Base-by-base conservation (phyloP, 2,888 invertebrate genomes). In the Watsonalla binaria region DNA sequence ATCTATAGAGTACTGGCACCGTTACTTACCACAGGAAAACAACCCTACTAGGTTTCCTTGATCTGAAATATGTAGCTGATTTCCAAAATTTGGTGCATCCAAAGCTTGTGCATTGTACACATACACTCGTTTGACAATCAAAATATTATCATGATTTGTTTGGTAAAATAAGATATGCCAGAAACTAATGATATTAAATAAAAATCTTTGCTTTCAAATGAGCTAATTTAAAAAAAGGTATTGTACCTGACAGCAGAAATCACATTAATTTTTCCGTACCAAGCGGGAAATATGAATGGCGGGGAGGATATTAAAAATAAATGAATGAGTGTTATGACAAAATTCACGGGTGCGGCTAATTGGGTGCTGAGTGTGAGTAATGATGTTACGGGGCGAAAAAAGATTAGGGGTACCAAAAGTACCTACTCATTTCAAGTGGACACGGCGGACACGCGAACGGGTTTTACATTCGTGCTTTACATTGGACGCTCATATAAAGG, bases 171-270 rank as follows among this genome's bases (percentile, higher is more conserved):
- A n/a, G n/a, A n/a, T n/a, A n/a, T n/a, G n/a, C n/a, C n/a, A n/a
- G n/a, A n/a, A n/a, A n/a, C n/a, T n/a, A n/a, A n/a, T n/a, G n/a
- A n/a, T n/a, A n/a, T n/a, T n/a, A n/a, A n/a, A n/a, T 39, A 9
- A 42, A 42, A 42, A 42, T 11, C 71, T 62, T 68, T 63, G 60
- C 70, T 72, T 70, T 70, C 61, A 65, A 70, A 63, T 64, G 72
- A 69, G 73, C 72, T 76, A 80, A 80, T 82, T 82, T 82, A 71
- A 67, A 76, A 80, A 76, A 80, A 77, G 80, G 73, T 78, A 74
- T 74, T 70, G 69, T 73, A 67, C 72, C 67, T 67, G 57, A 52
- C 39, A 60, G 58, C 65, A 65, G 65, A 70, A 74, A 72, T 76
- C 68, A 67, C 77, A 72, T 81, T 77, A 70, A 78, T 80, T 76